A percentile compares a stretch with the other conserved stretches of the same genome.
Conservation (phyloP, 2,888 invertebrate genomes). For the Eupithecia subumbrata region DNA sequence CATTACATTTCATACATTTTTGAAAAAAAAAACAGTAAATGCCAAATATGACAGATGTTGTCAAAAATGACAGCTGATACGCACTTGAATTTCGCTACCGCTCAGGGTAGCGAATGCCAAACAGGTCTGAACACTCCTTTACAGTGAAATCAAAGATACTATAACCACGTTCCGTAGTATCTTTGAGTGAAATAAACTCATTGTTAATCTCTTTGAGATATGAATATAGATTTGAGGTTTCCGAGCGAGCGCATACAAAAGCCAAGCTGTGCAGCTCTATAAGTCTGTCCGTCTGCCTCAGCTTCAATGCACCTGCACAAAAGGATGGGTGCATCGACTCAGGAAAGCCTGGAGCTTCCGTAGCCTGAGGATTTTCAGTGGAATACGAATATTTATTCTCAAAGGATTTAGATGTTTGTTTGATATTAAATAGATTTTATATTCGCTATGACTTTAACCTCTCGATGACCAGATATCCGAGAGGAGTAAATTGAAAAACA, state of each 20-base stretch:
- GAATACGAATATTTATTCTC: background rate
- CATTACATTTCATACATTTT: too few species aligned
- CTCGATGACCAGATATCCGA: too few species aligned
- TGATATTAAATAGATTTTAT: too few species aligned
- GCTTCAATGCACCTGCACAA: slow-evolving; percentile 24
- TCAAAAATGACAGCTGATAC: background rate
- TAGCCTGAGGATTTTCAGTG: background rate
- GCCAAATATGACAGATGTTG: too few species aligned
- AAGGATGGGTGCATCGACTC: background rate
- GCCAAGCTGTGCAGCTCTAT: slow-evolving; percentile 7
- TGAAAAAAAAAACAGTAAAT: too few species aligned
- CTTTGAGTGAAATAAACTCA: background rate
- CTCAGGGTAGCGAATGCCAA: background rate
- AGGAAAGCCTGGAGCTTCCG: background rate
- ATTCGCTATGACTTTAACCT: too few species aligned
- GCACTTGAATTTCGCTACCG: too few species aligned
- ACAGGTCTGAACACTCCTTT: background rate
- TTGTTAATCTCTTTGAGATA: background rate
- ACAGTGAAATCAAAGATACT: too few species aligned
- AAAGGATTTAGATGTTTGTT: background rate
- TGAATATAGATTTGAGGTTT: background rate
- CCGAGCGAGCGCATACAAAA: slow-evolving; percentile 2
- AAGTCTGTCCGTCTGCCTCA: background rate
- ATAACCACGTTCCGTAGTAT: too few species aligned
- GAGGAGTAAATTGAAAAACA: too few species aligned